Percentiles rank a stretch among this genome's conserved stretches.
phyloP scores from a whole-genome alignment of 2,888 invertebrate genomes.

The Lapara coniferarum region DNA sequence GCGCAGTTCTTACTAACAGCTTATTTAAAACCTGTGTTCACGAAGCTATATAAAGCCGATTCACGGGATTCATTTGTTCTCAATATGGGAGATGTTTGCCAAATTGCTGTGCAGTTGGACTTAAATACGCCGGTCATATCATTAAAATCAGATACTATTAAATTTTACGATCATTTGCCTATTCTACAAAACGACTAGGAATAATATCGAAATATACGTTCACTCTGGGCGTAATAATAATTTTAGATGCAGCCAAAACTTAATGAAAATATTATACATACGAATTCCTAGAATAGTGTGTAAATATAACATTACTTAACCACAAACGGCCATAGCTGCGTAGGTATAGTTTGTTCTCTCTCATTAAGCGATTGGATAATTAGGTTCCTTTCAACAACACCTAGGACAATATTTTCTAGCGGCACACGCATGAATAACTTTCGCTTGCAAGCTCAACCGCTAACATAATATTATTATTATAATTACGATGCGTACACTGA shows the following conservation, averaged over 20 bases:
- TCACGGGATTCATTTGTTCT: background rate
- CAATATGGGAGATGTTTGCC: slow-evolving; percentile 1
- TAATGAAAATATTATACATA: too few relatives aligned
- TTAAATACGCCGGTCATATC: background rate
- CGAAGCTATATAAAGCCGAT: background rate
- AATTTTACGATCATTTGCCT: background rate
- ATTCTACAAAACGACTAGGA: background rate
- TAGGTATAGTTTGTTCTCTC: too few relatives aligned
- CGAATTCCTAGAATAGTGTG: too few relatives aligned
- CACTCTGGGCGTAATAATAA: background rate
- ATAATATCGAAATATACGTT: background rate
- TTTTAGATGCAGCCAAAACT: too few relatives aligned
- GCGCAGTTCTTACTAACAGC: background rate
- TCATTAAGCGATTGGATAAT: too few relatives aligned
- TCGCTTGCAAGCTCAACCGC: background rate
- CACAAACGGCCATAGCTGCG: too few relatives aligned
- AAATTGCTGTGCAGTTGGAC: background rate
- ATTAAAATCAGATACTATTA: background rate
- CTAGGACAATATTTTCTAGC: too few relatives aligned
- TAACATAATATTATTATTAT: background rate
- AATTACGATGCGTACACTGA: background rate
- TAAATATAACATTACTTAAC: too few relatives aligned
- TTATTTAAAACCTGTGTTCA: background rate
- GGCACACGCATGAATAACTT: too few relatives aligned
- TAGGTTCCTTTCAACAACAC: too few relatives aligned